Base-by-base conservation (phyloP, 1,140 invertebrate species). In the Drosophila ficusphila region DNA sequence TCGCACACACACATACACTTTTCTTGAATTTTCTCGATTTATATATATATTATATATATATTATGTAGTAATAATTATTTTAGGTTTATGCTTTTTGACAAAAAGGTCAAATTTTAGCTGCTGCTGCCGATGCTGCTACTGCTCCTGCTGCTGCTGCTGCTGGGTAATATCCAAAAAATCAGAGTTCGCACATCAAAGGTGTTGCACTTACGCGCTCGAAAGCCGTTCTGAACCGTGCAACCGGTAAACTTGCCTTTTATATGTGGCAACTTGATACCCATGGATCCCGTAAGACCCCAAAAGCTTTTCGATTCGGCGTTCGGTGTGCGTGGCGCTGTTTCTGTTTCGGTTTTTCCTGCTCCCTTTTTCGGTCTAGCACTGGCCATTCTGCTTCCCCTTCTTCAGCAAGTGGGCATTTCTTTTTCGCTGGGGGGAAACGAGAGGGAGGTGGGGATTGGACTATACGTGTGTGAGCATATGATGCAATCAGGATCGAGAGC, bases 211-310 rank as follows among this genome's bases (percentile, higher is more conserved):
- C 95, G 90, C 93, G 96, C 96, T 96, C 95, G 95, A 96, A 96
- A 97, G 96, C 95, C 96, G 96, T 96, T 97, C 96, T 97, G 96
- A 95, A 94, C 94, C 93, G 94, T 93, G 92, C 92, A 93, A 93
- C 93, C 93, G 92, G 93, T 91, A 92, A 90, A 92, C 92, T 93
- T 94, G 93, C 94, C 95, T 96, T 96, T 96, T 96, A 96, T 96
- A 95, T 94, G 93, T 92, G 94, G 96, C 95, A 96, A 96, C 94
- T 95, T 95, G 95, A 96, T 95, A 91, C 57, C 44, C 72, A 85
- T 79, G 81, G 67, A 67, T 52, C 64, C 69, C 77, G 74, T 75
- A 65, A 68, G 60, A 52, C 68, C 64, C 65, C 76, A 51, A 86
- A 89, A 88, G 83, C 83, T 61, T 69, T 44, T 36, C 31, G 31